Conservation (phyloP, 2,113 vertebrate species). For the Forbesichthys agassizii region DNA sequence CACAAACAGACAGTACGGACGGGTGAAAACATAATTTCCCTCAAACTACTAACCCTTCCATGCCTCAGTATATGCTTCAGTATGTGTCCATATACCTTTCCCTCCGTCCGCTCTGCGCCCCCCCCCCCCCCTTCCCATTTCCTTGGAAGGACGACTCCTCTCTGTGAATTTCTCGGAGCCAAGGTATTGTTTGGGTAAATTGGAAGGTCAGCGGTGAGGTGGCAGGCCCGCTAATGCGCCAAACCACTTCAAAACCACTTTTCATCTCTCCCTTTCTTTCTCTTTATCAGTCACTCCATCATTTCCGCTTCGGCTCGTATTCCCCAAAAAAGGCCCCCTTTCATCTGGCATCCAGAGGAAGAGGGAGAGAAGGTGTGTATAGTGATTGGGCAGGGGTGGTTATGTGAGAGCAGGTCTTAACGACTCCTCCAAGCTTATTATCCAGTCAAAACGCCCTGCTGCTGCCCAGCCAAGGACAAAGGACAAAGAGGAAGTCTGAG, state of each 20-base stretch:
- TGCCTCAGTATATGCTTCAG: background rate
- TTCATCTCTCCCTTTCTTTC: slow-evolving; percentile 66
- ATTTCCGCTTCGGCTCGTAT: slow-evolving; percentile 60
- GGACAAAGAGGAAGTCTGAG: background rate
- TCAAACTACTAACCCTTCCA: background rate
- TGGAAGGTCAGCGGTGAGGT: slow-evolving; percentile 54
- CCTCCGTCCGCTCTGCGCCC: slow-evolving; percentile 5
- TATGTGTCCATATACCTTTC: background rate
- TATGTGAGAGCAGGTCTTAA: slow-evolving; percentile 67
- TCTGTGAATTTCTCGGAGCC: slow-evolving; percentile 39
- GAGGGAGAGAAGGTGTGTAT: slow-evolving; percentile 20
- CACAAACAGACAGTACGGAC: background rate
- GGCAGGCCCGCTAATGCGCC: slow-evolving; percentile 57
- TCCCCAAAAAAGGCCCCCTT: slow-evolving; percentile 53
- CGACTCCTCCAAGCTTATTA: slow-evolving; percentile 64
- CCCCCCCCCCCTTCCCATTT: slow-evolving; percentile 33
- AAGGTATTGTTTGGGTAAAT: slow-evolving; percentile 69
- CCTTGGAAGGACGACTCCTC: slow-evolving; percentile 17
- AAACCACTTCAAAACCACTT: slow-evolving; percentile 73
- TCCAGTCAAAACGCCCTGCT: slow-evolving; percentile 43
- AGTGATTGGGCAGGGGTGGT: slow-evolving; percentile 55
- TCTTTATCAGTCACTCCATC: slow-evolving; percentile 62
- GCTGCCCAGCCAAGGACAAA: slow-evolving; percentile 26
- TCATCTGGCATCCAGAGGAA: slow-evolving; percentile 56
- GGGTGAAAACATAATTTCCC: background rate